Evolutionary conservation across 2,797 vertebrate species (phyloP).

Genomic region (Gambelia wislizenii): DNA sequence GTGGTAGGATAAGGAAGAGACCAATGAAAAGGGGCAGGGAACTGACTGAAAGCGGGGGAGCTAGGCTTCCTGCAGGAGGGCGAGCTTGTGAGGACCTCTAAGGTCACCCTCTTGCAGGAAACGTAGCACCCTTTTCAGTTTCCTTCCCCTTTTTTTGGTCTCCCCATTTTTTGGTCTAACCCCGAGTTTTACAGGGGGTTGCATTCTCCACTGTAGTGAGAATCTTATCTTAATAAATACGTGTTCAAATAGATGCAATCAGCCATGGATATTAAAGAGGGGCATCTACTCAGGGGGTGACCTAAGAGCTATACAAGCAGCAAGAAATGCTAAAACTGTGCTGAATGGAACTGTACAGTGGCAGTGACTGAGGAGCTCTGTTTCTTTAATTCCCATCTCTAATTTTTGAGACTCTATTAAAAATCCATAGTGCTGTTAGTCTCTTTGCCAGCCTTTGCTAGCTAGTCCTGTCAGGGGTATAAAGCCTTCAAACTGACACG

Average conservation of each 20-base stretch:
- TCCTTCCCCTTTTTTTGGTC: neutral
- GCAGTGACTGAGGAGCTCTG: neutral
- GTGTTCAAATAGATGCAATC: neutral
- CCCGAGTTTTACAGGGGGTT: neutral
- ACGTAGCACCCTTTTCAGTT: neutral
- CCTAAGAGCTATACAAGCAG: neutral
- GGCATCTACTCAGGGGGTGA: neutral
- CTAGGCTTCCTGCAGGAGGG: too few relatives aligned
- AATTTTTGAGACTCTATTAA: constrained; percentile 50
- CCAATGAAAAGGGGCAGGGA: too few relatives aligned
- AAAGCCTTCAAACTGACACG: constrained; percentile 49
- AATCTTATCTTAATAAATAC: neutral
- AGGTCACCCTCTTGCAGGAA: neutral
- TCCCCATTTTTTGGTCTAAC: neutral
- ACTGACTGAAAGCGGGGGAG: too few relatives aligned
- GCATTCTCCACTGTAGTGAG: neutral
- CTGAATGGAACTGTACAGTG: constrained; percentile 5
- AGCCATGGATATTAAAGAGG: neutral
- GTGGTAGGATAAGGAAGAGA: too few relatives aligned
- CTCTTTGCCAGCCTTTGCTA: constrained; percentile 35
- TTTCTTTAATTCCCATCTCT: constrained; percentile 22
- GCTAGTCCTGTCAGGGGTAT: constrained; percentile 52
- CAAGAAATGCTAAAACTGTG: neutral
- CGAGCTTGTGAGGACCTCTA: too few relatives aligned
- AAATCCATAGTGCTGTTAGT: constrained; percentile 38